Conservation (phyloP, 2,888 invertebrate genomes). For the Esperia sulphurella region DNA sequence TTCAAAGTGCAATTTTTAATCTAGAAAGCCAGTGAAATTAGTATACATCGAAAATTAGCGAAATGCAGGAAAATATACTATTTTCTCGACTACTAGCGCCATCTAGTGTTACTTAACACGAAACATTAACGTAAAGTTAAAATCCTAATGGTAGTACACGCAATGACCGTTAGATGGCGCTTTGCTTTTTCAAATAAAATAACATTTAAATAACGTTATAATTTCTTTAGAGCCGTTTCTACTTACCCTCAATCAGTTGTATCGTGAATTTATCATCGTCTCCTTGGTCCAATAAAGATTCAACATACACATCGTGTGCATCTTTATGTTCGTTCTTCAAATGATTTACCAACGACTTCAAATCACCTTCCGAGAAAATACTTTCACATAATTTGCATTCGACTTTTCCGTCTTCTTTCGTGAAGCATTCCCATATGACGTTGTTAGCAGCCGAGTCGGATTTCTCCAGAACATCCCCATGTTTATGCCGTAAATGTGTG, state of each 20-base stretch:
- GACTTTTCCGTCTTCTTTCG: background rate
- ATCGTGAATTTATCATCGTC: background rate
- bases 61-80: too few species aligned
- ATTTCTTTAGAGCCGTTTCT: too few species aligned
- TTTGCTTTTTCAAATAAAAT: background rate
- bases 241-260: background rate
- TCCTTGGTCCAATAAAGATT: background rate
- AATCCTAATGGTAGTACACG: background rate
- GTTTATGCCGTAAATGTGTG: background rate
- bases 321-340: background rate
- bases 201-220: background rate
- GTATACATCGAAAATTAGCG: too few species aligned
- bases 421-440: background rate
- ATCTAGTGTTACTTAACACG: too few species aligned
- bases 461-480: background rate
- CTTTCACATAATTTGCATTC: conserved; percentile 16
- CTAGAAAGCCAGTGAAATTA: too few species aligned
- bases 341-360: background rate
- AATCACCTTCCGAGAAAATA: conserved; percentile 13
- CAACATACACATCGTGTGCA: background rate
- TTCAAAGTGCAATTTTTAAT: too few species aligned
- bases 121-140: background rate
- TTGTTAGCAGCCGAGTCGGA: background rate
- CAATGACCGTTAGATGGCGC: background rate
- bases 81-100: too few species aligned